phyloP scores from a whole-genome alignment of 2,797 vertebrate species.

The Mergus octosetaceus region DNA sequence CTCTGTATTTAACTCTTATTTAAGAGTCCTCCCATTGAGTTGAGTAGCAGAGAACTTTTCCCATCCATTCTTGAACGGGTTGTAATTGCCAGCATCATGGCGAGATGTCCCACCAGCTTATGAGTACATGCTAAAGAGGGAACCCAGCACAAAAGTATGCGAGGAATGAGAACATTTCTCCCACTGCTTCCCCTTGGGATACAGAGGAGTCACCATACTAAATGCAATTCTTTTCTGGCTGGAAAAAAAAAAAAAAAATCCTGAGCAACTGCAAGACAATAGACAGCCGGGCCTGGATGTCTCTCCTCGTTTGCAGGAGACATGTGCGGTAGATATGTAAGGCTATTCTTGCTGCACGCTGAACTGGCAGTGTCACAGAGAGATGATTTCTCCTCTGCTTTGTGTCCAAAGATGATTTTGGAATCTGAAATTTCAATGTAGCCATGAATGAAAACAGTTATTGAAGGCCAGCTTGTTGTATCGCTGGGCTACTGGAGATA shows the following conservation, averaged over 20 bases:
- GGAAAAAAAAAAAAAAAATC: constrained; percentile 3
- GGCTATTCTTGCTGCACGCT: neutral
- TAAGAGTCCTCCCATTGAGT: constrained; percentile 1
- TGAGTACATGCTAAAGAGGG: constrained; percentile 7
- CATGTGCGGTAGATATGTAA: neutral
- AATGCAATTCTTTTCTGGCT: constrained; percentile 22
- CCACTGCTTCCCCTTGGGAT: constrained; percentile 54
- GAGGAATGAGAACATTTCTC: constrained; percentile 66
- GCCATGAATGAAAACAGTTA: neutral
- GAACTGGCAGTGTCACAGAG: neutral
- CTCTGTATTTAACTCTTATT: constrained; percentile 46
- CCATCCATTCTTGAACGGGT: constrained; percentile 13
- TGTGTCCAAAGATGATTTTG: neutral
- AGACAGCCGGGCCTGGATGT: neutral
- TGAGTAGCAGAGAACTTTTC: constrained; percentile 13
- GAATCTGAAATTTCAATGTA: constrained; percentile 20
- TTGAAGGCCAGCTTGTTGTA: neutral
- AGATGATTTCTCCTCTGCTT: neutral
- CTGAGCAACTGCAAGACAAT: constrained; percentile 42
- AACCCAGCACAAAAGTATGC: constrained; percentile 22
- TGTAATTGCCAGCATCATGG: constrained; percentile 26
- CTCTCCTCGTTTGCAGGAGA: neutral
- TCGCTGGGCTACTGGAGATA: neutral
- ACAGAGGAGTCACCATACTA: constrained; percentile 35
- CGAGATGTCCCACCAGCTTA: constrained; percentile 37